Evolutionary conservation across 2,113 vertebrate species (phyloP).

Genomic region (Fregata magnificens): DNA sequence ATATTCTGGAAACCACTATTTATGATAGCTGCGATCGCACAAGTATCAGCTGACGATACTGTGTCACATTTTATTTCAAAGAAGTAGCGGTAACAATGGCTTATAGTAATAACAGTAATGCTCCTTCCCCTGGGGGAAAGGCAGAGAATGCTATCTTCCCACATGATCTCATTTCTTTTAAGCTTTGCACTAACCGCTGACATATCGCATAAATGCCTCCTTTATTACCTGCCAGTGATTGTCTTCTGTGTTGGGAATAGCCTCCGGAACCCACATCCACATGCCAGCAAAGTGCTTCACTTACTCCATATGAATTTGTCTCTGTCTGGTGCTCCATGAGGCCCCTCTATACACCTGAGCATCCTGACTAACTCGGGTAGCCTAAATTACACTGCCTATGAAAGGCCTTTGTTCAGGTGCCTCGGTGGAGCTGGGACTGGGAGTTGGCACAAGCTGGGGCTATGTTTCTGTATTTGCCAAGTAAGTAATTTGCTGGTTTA

Average conservation of each 20-base stretch:
- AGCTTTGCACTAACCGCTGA: constrained; percentile 84
- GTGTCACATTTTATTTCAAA: constrained; percentile 84
- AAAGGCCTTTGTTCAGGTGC: constrained; percentile 78
- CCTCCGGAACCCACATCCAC: constrained; percentile 76
- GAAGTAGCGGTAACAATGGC: constrained; percentile 83
- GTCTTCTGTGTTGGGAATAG: constrained; percentile 82
- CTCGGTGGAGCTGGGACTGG: constrained; percentile 29
- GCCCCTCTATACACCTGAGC: constrained; percentile 77
- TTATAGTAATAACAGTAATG: constrained; percentile 86
- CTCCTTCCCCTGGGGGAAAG: constrained; percentile 79
- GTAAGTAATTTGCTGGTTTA: constrained; percentile 51
- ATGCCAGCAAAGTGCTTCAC: constrained; percentile 80
- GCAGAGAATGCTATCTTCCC: constrained; percentile 81
- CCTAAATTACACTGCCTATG: constrained; percentile 71
- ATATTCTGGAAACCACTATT: constrained; percentile 64
- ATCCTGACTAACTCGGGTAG: constrained; percentile 68
- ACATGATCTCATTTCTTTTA: constrained; percentile 88
- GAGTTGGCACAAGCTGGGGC: constrained; percentile 36
- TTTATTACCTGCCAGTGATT: constrained; percentile 89
- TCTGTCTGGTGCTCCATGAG: constrained; percentile 75
- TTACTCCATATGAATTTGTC: constrained; percentile 78
- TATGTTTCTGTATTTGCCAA: constrained; percentile 56
- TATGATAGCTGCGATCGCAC: constrained; percentile 84
- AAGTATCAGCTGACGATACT: constrained; percentile 91
- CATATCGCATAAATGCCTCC: constrained; percentile 89